Evolutionary conservation across 2,888 invertebrate species (phyloP).

Genomic region (Seira sanloemensis): DNA sequence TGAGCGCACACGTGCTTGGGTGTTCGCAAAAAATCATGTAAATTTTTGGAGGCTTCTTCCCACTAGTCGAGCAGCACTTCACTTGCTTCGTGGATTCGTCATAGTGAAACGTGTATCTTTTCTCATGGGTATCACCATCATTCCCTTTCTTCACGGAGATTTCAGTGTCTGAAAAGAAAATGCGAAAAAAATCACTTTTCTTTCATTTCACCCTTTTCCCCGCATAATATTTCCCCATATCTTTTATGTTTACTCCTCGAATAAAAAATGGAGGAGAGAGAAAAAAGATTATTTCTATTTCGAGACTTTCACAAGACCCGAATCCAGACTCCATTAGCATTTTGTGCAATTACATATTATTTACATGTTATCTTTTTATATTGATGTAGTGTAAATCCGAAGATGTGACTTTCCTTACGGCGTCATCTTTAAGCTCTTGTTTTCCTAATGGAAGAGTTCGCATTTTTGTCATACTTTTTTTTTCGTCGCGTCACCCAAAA

Average conservation of each 20-base stretch:
- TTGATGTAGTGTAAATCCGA: not conserved
- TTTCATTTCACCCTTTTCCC: conserved; percentile 6
- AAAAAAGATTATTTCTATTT: not conserved
- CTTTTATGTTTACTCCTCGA: too few relatives aligned
- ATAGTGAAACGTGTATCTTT: conserved; percentile 60
- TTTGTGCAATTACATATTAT: not conserved
- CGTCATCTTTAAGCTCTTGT: too few relatives aligned
- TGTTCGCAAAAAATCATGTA: conserved; percentile 65
- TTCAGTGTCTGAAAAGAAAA: not conserved
- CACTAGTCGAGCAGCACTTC: conserved; percentile 63
- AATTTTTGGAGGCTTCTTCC: conserved; percentile 67
- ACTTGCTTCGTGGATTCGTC: conserved; percentile 62
- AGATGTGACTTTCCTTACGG: too few relatives aligned
- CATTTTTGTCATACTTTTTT: too few relatives aligned
- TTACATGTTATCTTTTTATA: not conserved
- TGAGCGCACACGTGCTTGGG: conserved; percentile 62
- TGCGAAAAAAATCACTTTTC: not conserved
- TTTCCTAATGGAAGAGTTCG: too few relatives aligned
- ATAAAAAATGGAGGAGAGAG: too few relatives aligned
- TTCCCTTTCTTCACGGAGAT: not conserved
- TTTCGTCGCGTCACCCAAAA: too few relatives aligned
- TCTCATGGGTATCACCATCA: conserved; percentile 5
- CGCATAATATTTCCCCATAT: not conserved
- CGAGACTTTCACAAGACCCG: too few relatives aligned
- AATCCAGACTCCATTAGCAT: too few relatives aligned